phyloP scores from a whole-genome alignment of 2,888 invertebrate species.

The Micoletzkya japonica region DNA sequence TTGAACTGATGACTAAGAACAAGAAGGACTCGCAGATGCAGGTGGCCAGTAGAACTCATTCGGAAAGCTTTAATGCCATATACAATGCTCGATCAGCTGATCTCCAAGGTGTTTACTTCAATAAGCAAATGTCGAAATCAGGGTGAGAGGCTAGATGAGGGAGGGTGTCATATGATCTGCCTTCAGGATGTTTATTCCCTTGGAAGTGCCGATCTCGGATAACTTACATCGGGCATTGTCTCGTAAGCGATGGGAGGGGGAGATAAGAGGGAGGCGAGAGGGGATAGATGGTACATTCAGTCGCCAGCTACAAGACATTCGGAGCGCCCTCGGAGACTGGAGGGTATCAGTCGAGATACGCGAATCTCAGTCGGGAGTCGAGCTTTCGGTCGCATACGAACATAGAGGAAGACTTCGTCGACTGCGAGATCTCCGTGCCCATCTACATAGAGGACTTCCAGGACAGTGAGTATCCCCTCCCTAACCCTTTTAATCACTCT shows the following conservation, averaged over 20 bases:
- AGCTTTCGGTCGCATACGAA: constrained; percentile 18
- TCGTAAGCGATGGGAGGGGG: not conserved
- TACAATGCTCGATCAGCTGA: constrained; percentile 15
- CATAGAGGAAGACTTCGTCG: constrained; percentile 8
- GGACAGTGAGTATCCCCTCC: not conserved
- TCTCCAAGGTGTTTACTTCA: constrained; percentile 7
- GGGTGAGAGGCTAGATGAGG: constrained; percentile 10
- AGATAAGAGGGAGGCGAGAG: too few relatives aligned
- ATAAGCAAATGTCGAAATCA: constrained; percentile 26
- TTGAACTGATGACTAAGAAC: not conserved
- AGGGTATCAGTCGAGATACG: not conserved
- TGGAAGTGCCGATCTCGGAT: not conserved
- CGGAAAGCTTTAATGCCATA: constrained; percentile 29
- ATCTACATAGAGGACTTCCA: not conserved
- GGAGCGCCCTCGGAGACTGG: too few relatives aligned
- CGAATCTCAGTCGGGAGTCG: constrained; percentile 17
- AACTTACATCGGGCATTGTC: not conserved
- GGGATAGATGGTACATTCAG: too few relatives aligned
- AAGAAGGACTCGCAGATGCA: not conserved
- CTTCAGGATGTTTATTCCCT: too few relatives aligned
- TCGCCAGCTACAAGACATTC: constrained; percentile 22
- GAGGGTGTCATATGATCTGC: constrained; percentile 14
- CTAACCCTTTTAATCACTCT: not conserved
- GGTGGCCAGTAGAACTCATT: constrained; percentile 27
- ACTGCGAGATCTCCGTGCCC: not conserved